These are phyloP conservation scores for Bucorvus abyssinicus DNA, from an alignment of 2,797 vertebrate species.

Conservation along the genomic window DNA sequence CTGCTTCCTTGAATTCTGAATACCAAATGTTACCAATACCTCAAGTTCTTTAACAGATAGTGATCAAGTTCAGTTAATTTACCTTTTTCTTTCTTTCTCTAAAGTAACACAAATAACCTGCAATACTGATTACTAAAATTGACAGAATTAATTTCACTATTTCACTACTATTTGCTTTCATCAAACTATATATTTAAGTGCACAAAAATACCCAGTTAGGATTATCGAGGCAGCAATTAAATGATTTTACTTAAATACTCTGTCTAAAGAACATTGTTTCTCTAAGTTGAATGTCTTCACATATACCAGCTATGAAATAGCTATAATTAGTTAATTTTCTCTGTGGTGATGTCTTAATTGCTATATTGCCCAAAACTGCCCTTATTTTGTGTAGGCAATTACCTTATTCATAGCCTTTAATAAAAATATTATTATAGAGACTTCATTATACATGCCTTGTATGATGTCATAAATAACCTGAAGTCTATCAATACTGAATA, in stretches of 20 bases:
- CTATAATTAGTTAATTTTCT: neutral
- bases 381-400: too few species aligned
- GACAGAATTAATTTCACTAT: neutral
- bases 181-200: neutral
- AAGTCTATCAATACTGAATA: neutral
- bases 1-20: slow-evolving; percentile 37
- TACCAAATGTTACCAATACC: slow-evolving; percentile 26
- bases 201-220: neutral
- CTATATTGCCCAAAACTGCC: neutral
- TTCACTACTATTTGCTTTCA: neutral
- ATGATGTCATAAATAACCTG: neutral
- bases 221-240: neutral
- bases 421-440: neutral
- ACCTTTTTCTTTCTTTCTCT: neutral
- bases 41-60: slow-evolving; percentile 41
- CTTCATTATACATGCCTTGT: neutral
- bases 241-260: neutral
- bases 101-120: slow-evolving; percentile 46
- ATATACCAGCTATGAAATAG: neutral
- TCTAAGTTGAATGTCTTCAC: neutral
- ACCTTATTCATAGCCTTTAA: neutral
- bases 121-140: neutral
- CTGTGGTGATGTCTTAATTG: neutral
- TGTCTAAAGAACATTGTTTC: neutral
- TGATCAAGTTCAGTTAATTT: slow-evolving; percentile 37